Evolutionary conservation across 1,140 invertebrate species (phyloP).

Genomic region (Eriocheir sinensis): DNA sequence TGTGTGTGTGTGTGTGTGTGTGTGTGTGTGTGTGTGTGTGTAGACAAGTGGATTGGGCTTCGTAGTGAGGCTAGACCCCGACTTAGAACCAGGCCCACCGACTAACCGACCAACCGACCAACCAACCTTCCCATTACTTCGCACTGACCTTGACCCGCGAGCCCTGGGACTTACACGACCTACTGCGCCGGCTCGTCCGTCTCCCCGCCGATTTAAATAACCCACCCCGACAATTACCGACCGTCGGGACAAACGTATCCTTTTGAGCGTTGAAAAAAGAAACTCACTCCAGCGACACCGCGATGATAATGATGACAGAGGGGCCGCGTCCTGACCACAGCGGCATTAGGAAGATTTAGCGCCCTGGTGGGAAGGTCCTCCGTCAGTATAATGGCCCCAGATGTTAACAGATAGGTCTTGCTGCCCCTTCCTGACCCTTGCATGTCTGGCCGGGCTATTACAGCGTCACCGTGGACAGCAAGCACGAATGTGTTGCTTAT

Average conservation of each 20-base stretch:
- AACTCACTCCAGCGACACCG: background rate
- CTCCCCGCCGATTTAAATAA: background rate
- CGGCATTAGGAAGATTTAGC: slow-evolving; percentile 24
- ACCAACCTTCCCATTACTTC: no score
- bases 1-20: no score
- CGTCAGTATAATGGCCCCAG: slow-evolving; percentile 12
- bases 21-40: no score
- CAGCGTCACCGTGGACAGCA: background rate
- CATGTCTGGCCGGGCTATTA: background rate
- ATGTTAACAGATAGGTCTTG: slow-evolving; percentile 16
- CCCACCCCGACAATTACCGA: background rate
- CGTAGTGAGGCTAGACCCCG: background rate
- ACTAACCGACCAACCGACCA: no score
- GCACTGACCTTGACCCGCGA: background rate
- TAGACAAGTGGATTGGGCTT: background rate
- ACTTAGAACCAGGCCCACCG: no score
- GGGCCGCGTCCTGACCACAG: background rate
- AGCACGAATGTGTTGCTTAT: slow-evolving; percentile 1
- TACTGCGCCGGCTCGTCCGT: background rate
- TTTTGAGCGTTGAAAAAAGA: background rate
- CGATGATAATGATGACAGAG: slow-evolving; percentile 24
- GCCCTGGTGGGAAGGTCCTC: background rate
- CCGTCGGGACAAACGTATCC: background rate
- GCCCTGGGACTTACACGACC: no score
- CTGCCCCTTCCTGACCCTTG: background rate